phyloP scores from a whole-genome alignment of 2,888 invertebrate species.

The Cryptus viduatorius region DNA sequence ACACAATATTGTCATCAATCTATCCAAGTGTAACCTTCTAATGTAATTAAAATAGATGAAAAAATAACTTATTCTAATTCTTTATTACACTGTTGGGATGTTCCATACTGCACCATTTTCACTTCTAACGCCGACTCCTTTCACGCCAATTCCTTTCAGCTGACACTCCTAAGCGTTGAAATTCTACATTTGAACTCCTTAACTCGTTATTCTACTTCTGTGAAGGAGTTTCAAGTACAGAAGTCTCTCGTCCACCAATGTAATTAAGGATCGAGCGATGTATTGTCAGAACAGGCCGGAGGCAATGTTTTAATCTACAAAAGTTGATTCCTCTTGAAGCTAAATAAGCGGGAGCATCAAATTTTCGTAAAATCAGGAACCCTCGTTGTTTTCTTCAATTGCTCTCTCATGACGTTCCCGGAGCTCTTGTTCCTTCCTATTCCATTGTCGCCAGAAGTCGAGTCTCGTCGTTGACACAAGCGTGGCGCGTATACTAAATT shows the following conservation, averaged over 20 bases:
- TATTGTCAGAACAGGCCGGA: not conserved
- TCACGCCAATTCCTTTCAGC: not conserved
- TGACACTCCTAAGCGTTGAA: not conserved
- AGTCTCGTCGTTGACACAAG: not conserved
- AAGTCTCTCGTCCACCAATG: not conserved
- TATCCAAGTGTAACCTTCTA: not conserved
- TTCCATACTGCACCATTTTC: too few relatives aligned
- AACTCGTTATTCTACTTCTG: not conserved
- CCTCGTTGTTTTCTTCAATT: slow-evolving; percentile 1
- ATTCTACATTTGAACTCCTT: not conserved
- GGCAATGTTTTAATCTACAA: not conserved
- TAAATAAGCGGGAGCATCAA: not conserved
- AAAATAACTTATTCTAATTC: too few relatives aligned
- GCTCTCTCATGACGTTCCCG: not conserved
- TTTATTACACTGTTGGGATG: too few relatives aligned
- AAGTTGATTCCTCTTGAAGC: not conserved
- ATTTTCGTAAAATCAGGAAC: not conserved
- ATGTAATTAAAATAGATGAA: not conserved
- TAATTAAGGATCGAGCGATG: not conserved
- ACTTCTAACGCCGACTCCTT: not conserved
- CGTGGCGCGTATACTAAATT: slow-evolving; percentile 51
- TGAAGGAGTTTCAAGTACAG: not conserved
- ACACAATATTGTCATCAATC: not conserved
- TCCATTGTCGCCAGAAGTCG: slow-evolving; percentile 50
- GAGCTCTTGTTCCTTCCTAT: slow-evolving; percentile 6